Evolutionary conservation across 2,113 vertebrate genomes (phyloP).

Genomic region (Serinus canaria): DNA sequence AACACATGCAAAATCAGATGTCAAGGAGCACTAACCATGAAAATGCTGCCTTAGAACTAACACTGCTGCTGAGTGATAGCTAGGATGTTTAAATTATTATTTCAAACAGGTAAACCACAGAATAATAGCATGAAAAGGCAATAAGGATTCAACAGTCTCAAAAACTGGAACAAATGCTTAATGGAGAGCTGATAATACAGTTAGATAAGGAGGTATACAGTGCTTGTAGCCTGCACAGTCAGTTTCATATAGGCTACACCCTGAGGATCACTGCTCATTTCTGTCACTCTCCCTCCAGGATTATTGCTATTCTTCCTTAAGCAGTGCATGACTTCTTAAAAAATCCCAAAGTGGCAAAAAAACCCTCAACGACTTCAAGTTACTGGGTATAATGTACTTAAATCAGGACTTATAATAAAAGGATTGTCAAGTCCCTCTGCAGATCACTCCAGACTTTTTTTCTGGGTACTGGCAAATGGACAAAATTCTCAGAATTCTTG

Average conservation of each 20-base stretch:
- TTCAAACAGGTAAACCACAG: not conserved
- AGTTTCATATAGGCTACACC: not conserved
- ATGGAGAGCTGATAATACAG: not conserved
- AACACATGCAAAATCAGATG: not conserved
- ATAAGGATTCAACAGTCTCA: not conserved
- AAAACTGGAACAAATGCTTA: constrained; percentile 1
- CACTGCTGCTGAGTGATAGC: not conserved
- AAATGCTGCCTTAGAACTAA: not conserved
- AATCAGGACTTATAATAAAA: not conserved
- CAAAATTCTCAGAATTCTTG: constrained; percentile 60
- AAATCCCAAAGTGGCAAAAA: not conserved
- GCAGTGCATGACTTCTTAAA: not conserved
- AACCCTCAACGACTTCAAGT: not conserved
- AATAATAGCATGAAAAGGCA: not conserved
- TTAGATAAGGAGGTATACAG: not conserved
- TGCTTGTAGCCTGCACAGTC: not conserved
- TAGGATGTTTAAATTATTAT: not conserved
- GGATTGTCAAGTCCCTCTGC: not conserved
- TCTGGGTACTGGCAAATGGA: constrained; percentile 37
- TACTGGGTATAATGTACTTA: not conserved
- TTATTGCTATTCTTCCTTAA: not conserved
- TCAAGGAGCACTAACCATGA: not conserved
- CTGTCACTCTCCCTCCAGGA: not conserved
- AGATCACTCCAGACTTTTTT: not conserved
- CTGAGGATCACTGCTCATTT: not conserved